A percentile compares a stretch with the other conserved stretches of the same genome.
Evolutionary conservation across 2,888 invertebrate genomes (phyloP).

Genomic region (Thereva nobilitata): DNA sequence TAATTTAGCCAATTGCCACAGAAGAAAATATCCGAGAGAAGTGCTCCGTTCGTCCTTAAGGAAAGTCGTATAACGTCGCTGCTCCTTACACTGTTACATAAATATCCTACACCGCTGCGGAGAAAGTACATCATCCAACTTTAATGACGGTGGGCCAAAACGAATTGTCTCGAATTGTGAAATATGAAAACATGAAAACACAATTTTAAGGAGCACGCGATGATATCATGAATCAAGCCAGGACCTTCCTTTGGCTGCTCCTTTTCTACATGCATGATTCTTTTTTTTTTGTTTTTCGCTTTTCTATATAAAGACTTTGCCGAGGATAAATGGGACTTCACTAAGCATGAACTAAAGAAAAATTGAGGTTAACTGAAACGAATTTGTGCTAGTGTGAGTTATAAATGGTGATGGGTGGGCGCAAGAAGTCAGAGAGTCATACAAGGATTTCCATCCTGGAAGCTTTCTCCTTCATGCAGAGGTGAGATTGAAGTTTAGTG

Average conservation of each 20-base stretch:
- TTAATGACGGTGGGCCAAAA: constrained; percentile 24
- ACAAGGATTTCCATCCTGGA: constrained; percentile 8
- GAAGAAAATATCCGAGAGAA: too few relatives aligned
- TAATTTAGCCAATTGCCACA: too few relatives aligned
- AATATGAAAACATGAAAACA: constrained; percentile 36
- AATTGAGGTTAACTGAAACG: constrained; percentile 35
- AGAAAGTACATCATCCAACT: neutral
- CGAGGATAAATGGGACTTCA: constrained; percentile 26
- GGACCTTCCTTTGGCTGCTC: constrained; percentile 8
- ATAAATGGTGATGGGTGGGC: constrained; percentile 19
- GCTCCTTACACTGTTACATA: too few relatives aligned
- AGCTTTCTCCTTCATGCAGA: too few relatives aligned
- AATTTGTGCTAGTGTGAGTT: constrained; percentile 23
- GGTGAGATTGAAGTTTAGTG: too few relatives aligned
- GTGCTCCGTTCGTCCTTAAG: too few relatives aligned
- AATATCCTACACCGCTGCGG: too few relatives aligned
- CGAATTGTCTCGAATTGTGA: constrained; percentile 31
- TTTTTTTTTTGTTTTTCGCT: neutral
- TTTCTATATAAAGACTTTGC: neutral
- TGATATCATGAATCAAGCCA: constrained; percentile 26
- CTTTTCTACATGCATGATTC: constrained; percentile 24
- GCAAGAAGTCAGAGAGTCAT: constrained; percentile 26
- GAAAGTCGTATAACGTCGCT: too few relatives aligned
- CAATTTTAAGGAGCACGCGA: constrained; percentile 26
- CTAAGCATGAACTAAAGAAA: constrained; percentile 33